Evolutionary conservation across 2,888 invertebrate species (phyloP), one percentile per base, ranked within the genome.

Genomic region (Calliscelio sp.): DNA sequence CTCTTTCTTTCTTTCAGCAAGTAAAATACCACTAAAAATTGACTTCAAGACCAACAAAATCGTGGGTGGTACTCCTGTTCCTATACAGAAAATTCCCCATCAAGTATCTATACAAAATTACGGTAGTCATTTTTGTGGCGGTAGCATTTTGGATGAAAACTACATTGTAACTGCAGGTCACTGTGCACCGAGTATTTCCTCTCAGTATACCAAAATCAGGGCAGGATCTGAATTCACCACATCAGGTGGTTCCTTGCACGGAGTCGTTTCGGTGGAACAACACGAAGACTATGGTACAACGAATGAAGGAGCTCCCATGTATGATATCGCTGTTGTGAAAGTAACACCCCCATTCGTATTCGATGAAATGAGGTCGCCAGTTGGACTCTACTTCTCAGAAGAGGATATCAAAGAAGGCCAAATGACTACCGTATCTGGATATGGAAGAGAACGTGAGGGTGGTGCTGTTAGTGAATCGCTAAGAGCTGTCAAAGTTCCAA

Each of bases 401-500:
- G 71, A 75, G 0, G 81, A 81, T 2, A 70, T 84, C 5, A 0
- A 51, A 14, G 74, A 74, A 0, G 84, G 80, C 7, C 20, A 59
- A 55, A 20, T 78, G 18, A 41, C 51, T 22, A 8, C 77, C 0
- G 35, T 86, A 10, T 82, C 86, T n/a, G 86, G 86, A 10, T 86
- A 14, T 18, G 86, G 86, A 25, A 55, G 18, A 25, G n/a, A 11
- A 0, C 0, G 6, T 0, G 84, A 86, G 65, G 14, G 16, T 18
- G 86, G 84, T 11, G 0, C 0, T 0, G 1, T 35, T 0, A 65
- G 75, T 8, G 1, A 10, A 0, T 4, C 55, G 0, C 41, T 86
- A 0, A 57, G 65, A 71, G 94, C 92, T 74, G 95, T 95, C 0
- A 87, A 93, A 44, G 93, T 95, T 0, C 95, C 95, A 0, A 93